These are phyloP conservation scores for Ailuropoda melanoleuca DNA, from an alignment of 2,113 vertebrate species.

Conservation along the genomic window DNA sequence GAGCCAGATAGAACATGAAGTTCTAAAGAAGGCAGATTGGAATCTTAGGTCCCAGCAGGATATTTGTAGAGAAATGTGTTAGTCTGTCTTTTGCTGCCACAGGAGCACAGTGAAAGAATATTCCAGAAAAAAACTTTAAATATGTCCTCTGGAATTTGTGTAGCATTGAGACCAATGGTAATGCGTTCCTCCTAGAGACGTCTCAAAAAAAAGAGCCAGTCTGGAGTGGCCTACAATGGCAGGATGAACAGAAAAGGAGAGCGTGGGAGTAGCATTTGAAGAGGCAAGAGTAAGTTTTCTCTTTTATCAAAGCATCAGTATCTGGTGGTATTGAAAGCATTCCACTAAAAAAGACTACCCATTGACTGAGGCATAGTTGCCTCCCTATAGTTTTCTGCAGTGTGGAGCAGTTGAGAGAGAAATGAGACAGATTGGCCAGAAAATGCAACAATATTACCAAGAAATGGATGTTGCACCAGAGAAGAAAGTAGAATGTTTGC, in stretches of 20 bases:
- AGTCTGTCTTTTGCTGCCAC: not conserved
- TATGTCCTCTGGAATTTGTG: not conserved
- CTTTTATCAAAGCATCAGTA: not conserved
- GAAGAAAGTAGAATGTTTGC: not conserved
- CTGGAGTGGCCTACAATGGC: not conserved
- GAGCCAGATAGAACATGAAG: not conserved
- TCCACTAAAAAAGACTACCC: not conserved
- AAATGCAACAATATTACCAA: not conserved
- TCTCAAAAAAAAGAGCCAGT: not conserved
- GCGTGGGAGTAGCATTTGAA: not conserved
- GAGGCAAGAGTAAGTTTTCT: not conserved
- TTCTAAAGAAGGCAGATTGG: not conserved
- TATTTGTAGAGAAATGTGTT: conserved; percentile 3
- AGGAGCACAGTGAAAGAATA: not conserved
- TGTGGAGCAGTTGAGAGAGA: not conserved
- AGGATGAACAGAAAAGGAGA: not conserved
- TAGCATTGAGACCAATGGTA: not conserved
- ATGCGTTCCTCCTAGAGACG: not conserved
- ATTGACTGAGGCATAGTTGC: not conserved
- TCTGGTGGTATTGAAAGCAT: not conserved
- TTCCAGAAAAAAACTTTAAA: not conserved
- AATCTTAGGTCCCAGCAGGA: not conserved
- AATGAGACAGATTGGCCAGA: not conserved
- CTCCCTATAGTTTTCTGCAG: not conserved
- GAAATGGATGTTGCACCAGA: not conserved